Evolutionary conservation across 2,797 vertebrate genomes (phyloP), one percentile per base, ranked within the genome.

Genomic region (Phyllotis vaccarum): DNA sequence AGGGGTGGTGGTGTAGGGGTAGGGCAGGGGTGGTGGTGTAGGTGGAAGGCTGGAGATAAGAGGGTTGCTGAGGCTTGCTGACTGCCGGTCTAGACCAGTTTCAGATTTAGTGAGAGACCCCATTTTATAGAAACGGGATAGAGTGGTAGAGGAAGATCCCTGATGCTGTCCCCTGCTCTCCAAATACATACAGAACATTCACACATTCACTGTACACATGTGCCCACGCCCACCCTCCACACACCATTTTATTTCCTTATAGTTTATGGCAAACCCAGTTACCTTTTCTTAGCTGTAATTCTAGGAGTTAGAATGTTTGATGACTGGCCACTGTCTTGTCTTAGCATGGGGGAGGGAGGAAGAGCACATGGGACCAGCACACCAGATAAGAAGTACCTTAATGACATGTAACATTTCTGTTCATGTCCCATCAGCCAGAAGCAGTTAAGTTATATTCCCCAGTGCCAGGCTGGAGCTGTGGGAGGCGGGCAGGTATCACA

Each of bases 211-310:
- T n/a, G 68, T 1, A 12, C 46, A 24, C 31, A 24, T 24, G 12
- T 27, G 43, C 82, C 43, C 29, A 22, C 31, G 5, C 62, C 49
- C 4, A n/a, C 43, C 6, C 3, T 46, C 34, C 21, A 52, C 40
- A 62, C 24, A 40, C 27, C 8, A 17, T 40, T 82, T 62, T 62
- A 49, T 95, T 52, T 75, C 34, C 43, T 68, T 4, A 24, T 1
- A 34, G 21, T 43, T 70, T 64, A 66, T 6, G 43, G n/a, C 5
- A 22, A 14, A 52, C 52, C 43, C 27, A 31, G n/a, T 79, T 62
- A 24, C 62, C 43, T 89, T 93, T 94, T 56, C 87, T 83, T 68
- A 74, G 56, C 24, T 5, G 19, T 79, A 58, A 68, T 40, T 88
- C 14, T 7, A 5, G 52, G 60, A 46, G 34, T 60, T 64, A 52